These are phyloP conservation scores for Lerista edwardsae DNA, from an alignment of 2,797 vertebrate species.

Conservation along the genomic window DNA sequence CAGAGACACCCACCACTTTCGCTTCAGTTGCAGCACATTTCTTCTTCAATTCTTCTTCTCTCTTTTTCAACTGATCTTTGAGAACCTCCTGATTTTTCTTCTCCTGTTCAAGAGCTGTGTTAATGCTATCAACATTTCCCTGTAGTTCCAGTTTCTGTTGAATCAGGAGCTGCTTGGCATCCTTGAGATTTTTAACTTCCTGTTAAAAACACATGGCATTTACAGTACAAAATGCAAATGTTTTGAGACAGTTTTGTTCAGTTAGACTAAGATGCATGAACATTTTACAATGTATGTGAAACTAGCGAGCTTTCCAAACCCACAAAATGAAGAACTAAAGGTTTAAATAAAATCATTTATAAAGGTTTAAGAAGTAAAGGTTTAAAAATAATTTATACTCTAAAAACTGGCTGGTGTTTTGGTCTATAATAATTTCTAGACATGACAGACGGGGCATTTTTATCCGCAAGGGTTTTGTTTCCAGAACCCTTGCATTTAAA, in stretches of 20 bases:
- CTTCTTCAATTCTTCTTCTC: conserved; percentile 84
- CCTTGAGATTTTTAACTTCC: conserved; percentile 88
- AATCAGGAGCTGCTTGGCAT: conserved; percentile 93
- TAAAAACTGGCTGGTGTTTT: neutral
- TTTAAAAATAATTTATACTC: neutral
- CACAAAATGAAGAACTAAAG: neutral
- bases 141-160: conserved; percentile 96
- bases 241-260: conserved; percentile 6
- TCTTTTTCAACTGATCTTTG: conserved; percentile 81
- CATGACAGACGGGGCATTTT: too few species aligned
- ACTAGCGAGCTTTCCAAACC: neutral
- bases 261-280: neutral
- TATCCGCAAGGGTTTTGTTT: too few species aligned
- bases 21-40: conserved; percentile 82
- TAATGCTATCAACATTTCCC: conserved; percentile 81
- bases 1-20: conserved; percentile 83
- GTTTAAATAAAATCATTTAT: neutral
- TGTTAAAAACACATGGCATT: conserved; percentile 67
- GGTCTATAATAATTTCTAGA: neutral
- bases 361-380: too few species aligned
- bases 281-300: neutral
- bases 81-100: conserved; percentile 84
- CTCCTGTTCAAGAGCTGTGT: conserved; percentile 84
- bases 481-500: too few species aligned
- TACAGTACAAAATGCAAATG: conserved; percentile 20